These are phyloP conservation scores for Tachysurus vachellii DNA, from an alignment of 2,113 vertebrate species.

Conservation along the genomic window DNA sequence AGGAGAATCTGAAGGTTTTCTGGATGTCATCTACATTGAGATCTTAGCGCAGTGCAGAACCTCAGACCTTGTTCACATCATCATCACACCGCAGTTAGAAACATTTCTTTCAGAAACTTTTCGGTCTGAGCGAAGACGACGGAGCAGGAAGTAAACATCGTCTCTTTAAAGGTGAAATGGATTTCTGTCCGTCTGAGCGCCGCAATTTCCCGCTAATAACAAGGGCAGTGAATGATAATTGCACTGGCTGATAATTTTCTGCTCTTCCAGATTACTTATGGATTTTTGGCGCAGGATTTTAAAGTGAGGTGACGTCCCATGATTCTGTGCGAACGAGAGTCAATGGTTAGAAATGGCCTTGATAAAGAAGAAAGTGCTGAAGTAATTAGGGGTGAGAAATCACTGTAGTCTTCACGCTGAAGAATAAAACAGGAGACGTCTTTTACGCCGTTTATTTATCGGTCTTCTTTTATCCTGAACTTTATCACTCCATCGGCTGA, in stretches of 20 bases:
- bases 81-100: background rate
- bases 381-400: no score
- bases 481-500: background rate
- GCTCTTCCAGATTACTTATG: slow-evolving; percentile 13
- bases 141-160: background rate
- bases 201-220: background rate
- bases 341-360: background rate
- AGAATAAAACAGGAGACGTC: background rate
- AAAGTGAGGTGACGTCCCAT: background rate
- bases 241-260: background rate
- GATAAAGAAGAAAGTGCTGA: background rate
- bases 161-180: slow-evolving; percentile 12
- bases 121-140: background rate
- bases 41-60: no score
- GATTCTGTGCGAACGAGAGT: background rate
- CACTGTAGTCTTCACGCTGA: no score
- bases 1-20: background rate
- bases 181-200: background rate
- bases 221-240: slow-evolving; percentile 5
- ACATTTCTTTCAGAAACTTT: background rate
- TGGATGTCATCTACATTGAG: background rate
- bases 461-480: background rate
- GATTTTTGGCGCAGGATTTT: slow-evolving; percentile 5
- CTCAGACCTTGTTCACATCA: no score
- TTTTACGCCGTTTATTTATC: background rate